Conservation (phyloP, 1,140 invertebrate species). For the Idris sp. region DNA sequence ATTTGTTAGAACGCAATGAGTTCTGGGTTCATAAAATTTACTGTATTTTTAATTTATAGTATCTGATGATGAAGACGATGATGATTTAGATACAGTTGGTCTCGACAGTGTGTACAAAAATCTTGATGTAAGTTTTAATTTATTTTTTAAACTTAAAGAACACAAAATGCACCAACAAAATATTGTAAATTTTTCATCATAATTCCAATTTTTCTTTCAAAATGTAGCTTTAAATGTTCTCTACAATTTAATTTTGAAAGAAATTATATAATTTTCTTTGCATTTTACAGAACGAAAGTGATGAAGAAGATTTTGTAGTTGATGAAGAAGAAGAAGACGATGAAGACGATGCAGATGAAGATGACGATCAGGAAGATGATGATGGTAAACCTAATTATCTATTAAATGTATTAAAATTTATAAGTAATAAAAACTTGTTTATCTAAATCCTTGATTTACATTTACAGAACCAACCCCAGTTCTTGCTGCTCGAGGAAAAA, state of each 20-base stretch:
- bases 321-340: conserved; percentile 82
- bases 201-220: too few species aligned
- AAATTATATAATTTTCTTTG: conserved; percentile 4
- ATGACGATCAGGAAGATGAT: conserved; percentile 74
- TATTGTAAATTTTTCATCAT: conserved; percentile 1
- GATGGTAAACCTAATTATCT: conserved; percentile 61
- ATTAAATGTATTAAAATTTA: too few species aligned
- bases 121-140: conserved; percentile 79
- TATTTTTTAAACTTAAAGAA: too few species aligned
- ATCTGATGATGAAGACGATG: too few species aligned
- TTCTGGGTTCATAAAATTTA: too few species aligned
- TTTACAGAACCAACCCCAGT: conserved; percentile 77
- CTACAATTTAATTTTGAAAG: background rate
- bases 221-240: conserved; percentile 3
- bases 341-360: conserved; percentile 79
- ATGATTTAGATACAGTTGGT: too few species aligned
- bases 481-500: conserved; percentile 80
- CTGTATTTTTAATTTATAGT: too few species aligned
- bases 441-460: too few species aligned
- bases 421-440: too few species aligned
- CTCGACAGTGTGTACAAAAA: conserved; percentile 86
- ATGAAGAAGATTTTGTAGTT: conserved; percentile 81
- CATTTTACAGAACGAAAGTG: conserved; percentile 79
- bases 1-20: too few species aligned
- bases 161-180: too few species aligned